Conservation (phyloP, 2,797 vertebrate species). For the Epinephelus awoara region DNA sequence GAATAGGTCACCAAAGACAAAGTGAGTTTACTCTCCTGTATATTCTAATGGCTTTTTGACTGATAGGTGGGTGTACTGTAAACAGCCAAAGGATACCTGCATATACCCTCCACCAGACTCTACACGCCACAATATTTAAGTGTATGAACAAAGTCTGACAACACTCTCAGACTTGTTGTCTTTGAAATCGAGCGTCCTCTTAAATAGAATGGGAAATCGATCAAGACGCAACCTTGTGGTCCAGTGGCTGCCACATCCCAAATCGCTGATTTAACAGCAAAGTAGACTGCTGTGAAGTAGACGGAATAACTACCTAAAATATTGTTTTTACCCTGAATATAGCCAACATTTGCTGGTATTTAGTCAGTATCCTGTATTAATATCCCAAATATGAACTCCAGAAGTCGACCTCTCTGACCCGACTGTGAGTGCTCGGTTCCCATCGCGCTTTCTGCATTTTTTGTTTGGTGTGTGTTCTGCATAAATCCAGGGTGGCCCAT, state of each 20-base stretch:
- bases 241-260: neutral
- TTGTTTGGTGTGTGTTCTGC: constrained; percentile 49
- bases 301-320: neutral
- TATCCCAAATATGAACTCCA: constrained; percentile 13
- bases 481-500: constrained; percentile 66
- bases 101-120: too few species aligned
- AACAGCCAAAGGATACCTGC: too few species aligned
- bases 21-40: too few species aligned
- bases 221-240: neutral
- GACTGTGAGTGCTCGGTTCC: constrained; percentile 52
- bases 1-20: too few species aligned
- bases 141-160: neutral
- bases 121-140: too few species aligned
- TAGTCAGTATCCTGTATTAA: neutral
- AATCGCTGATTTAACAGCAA: neutral
- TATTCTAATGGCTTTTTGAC: too few species aligned
- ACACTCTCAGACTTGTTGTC: neutral
- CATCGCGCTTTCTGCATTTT: constrained; percentile 40
- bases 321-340: neutral
- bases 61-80: too few species aligned
- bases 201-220: neutral
- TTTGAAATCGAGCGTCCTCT: neutral
- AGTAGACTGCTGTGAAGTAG: neutral
- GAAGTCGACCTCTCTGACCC: constrained; percentile 43
- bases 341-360: neutral